These are phyloP conservation scores for Geophilus truncorum DNA, from an alignment of 2,888 invertebrate species.

Conservation along the genomic window DNA sequence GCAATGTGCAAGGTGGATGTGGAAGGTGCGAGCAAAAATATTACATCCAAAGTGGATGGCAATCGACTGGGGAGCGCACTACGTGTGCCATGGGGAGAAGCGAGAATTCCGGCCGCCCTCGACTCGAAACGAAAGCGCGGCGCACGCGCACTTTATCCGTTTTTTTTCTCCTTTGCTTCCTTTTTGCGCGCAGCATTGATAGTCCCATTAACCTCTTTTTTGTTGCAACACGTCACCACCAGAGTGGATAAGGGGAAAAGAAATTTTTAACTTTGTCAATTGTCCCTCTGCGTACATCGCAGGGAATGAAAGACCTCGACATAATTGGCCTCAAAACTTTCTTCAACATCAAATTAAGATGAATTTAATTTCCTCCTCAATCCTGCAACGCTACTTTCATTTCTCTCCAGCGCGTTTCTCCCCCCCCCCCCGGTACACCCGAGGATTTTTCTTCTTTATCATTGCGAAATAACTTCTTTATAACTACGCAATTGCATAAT, in stretches of 20 bases:
- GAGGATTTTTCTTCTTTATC: conserved; percentile 1
- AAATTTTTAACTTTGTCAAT: conserved; percentile 8
- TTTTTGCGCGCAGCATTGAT: background rate
- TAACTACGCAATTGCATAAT: conserved; percentile 3
- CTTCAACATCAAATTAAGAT: conserved; percentile 13
- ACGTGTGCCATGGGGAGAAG: background rate
- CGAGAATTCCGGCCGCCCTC: background rate
- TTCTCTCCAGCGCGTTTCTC: background rate
- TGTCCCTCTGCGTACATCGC: background rate
- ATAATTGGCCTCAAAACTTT: conserved; percentile 25
- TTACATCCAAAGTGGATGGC: background rate
- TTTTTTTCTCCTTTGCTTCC: background rate
- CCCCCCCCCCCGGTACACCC: background rate
- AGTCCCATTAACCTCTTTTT: background rate
- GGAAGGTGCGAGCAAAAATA: background rate
- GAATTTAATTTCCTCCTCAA: conserved; percentile 25
- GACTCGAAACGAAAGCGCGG: background rate
- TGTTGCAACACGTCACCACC: background rate
- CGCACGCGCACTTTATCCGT: background rate
- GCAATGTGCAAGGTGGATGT: background rate
- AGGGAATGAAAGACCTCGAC: conserved; percentile 6
- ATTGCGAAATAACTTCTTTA: conserved; percentile 1
- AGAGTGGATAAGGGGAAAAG: background rate
- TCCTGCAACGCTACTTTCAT: background rate
- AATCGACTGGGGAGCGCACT: conserved; percentile 30